phyloP scores from a whole-genome alignment of 2,113 vertebrate species.

The Phoxinus phoxinus region DNA sequence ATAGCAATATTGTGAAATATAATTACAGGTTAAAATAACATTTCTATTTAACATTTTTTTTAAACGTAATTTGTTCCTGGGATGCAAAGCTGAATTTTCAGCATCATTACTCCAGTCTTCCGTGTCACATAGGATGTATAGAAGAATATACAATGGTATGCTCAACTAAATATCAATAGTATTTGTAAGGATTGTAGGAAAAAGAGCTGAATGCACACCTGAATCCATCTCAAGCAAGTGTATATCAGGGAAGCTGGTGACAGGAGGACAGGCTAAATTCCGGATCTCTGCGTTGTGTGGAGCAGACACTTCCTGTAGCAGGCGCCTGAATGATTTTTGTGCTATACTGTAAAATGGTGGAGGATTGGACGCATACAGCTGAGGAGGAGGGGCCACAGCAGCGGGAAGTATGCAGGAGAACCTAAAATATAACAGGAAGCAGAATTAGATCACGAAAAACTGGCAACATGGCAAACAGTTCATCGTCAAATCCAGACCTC shows the following conservation, averaged over 20 bases:
- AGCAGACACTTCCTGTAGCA: conserved; percentile 74
- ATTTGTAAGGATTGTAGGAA: background rate
- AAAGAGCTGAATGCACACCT: conserved; percentile 71
- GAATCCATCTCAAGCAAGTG: conserved; percentile 92
- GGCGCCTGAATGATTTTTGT: conserved; percentile 76
- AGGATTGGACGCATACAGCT: conserved; percentile 83
- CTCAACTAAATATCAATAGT: background rate
- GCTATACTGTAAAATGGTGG: conserved; percentile 79
- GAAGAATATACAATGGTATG: background rate
- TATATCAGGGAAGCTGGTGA: conserved; percentile 84
- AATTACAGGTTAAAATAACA: background rate
- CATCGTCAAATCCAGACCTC: conserved; percentile 70
- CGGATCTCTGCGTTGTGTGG: conserved; percentile 79
- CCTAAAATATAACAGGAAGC: conserved; percentile 71
- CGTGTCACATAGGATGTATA: background rate
- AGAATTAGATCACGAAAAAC: background rate
- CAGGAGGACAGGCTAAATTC: conserved; percentile 67
- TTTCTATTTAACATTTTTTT: background rate
- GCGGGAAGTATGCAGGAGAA: conserved; percentile 84
- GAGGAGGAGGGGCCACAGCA: conserved; percentile 83
- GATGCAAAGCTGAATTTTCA: too few relatives aligned
- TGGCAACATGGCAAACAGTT: background rate
- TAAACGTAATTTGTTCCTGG: too few relatives aligned
- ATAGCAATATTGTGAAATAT: background rate
- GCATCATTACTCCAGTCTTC: too few relatives aligned